A percentile compares a stretch with the other conserved stretches of the same genome.
phyloP scores from a whole-genome alignment of 2,113 vertebrate genomes.

The Malurus alboscapulatus region DNA sequence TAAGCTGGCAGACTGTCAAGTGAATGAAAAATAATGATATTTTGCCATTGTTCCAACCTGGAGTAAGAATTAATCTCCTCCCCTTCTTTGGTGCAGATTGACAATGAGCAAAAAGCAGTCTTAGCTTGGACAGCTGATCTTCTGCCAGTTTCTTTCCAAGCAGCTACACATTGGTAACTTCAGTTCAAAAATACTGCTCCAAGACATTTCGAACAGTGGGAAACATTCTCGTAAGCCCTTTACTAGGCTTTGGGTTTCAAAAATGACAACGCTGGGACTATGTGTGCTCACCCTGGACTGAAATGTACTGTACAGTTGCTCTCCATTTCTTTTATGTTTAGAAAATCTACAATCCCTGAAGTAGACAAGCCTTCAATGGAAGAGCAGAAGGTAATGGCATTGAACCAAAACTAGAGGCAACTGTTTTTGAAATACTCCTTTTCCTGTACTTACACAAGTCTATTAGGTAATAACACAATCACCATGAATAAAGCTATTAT shows the following conservation, averaged over 20 bases:
- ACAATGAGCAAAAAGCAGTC: background rate
- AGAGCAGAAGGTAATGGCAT: background rate
- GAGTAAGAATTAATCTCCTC: background rate
- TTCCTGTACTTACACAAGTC: background rate
- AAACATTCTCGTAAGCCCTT: background rate
- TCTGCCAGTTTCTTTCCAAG: background rate
- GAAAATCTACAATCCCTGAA: background rate
- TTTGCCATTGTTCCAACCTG: background rate
- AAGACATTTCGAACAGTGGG: background rate
- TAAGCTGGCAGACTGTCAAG: background rate
- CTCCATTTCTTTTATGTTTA: background rate
- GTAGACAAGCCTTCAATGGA: background rate
- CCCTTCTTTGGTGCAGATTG: background rate
- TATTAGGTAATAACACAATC: background rate
- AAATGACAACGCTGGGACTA: background rate
- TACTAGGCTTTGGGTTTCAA: background rate
- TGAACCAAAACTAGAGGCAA: background rate
- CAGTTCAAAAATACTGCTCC: background rate
- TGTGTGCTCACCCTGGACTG: background rate
- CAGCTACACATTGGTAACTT: background rate
- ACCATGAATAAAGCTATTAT: background rate
- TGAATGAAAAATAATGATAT: background rate
- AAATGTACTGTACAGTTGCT: background rate
- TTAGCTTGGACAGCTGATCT: background rate
- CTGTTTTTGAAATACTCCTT: background rate